These are phyloP conservation scores for Littorina saxatilis DNA, from an alignment of 1,140 invertebrate species.

Conservation along the genomic window DNA sequence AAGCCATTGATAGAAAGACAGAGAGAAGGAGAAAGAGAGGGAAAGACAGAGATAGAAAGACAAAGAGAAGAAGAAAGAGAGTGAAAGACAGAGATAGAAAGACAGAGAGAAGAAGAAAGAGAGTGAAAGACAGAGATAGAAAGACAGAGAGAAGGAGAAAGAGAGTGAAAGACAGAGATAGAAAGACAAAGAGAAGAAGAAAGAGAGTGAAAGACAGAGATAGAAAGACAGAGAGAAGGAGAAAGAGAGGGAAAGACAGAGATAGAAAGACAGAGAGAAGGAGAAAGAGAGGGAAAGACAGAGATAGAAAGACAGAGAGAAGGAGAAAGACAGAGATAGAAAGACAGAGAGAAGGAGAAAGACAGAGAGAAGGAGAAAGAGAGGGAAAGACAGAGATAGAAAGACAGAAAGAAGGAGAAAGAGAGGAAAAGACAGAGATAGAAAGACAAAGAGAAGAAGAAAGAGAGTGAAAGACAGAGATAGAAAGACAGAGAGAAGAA, in stretches of 20 bases:
- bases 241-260: neutral
- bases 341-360: neutral
- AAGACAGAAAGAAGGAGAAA: neutral
- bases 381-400: slow-evolving; percentile 1
- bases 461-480: neutral
- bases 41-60: neutral
- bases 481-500: neutral
- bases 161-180: neutral
- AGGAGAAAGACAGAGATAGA: neutral
- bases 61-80: neutral
- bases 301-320: neutral
- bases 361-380: neutral
- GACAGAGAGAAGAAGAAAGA: neutral
- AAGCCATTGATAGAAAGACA: neutral
- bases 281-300: neutral
- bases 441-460: neutral
- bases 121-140: neutral
- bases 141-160: neutral
- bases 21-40: neutral
- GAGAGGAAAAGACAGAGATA: neutral
- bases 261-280: neutral
- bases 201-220: neutral
- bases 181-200: neutral
- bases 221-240: neutral
- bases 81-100: neutral